Evolutionary conservation across 2,113 vertebrate species (phyloP).

Genomic region (Pitta sordida): DNA sequence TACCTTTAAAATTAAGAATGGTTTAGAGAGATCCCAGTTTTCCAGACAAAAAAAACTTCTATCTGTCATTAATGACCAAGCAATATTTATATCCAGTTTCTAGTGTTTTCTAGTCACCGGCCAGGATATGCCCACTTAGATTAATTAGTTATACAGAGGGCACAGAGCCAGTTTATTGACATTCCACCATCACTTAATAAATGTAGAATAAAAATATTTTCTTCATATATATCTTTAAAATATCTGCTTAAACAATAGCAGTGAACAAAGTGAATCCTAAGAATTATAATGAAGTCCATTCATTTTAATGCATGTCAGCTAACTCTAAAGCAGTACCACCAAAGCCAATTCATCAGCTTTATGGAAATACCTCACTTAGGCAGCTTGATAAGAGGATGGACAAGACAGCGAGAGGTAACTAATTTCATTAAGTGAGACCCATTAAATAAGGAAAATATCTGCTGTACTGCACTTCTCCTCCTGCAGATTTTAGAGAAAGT

Average conservation of each 20-base stretch:
- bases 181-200: neutral
- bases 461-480: neutral
- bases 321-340: constrained; percentile 46
- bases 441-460: neutral
- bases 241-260: constrained; percentile 7
- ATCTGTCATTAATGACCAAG: neutral
- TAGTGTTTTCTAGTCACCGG: neutral
- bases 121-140: neutral
- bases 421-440: neutral
- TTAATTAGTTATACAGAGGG: neutral
- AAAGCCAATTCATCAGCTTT: neutral
- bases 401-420: neutral
- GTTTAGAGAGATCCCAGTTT: neutral
- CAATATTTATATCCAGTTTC: neutral
- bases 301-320: constrained; percentile 27
- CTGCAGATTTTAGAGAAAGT: neutral
- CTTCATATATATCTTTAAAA: constrained; percentile 26
- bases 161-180: neutral
- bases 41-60: neutral
- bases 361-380: neutral
- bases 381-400: neutral
- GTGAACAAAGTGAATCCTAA: neutral
- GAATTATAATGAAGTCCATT: constrained; percentile 3
- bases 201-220: constrained; percentile 23
- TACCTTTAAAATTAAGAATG: neutral